Evolutionary conservation across 2,888 invertebrate species (phyloP).

Genomic region (Mythimna albipuncta): DNA sequence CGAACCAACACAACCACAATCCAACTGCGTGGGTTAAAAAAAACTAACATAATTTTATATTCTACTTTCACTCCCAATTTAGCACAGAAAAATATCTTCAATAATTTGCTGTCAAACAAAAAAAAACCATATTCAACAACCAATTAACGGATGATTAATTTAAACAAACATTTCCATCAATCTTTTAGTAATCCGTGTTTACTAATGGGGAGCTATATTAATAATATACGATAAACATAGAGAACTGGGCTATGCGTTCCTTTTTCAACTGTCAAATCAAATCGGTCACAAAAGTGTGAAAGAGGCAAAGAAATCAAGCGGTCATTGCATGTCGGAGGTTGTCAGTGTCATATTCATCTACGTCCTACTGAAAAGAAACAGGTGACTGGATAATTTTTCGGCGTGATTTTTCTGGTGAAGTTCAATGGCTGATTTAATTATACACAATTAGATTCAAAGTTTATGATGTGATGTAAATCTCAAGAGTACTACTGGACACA

Average conservation of each 20-base stretch:
- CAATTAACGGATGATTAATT: conserved; percentile 43
- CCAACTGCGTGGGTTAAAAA: conserved; percentile 3
- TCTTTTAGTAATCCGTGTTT: conserved; percentile 20
- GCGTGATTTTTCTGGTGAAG: no score
- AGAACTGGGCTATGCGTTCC: neutral
- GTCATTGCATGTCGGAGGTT: neutral
- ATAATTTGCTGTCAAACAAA: conserved; percentile 35
- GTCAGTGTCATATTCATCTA: neutral
- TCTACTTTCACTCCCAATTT: conserved; percentile 14
- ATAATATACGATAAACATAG: neutral
- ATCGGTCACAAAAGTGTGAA: neutral
- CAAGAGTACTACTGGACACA: no score
- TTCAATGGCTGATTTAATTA: no score
- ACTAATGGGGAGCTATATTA: neutral
- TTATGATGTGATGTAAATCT: no score
- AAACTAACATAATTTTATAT: conserved; percentile 20
- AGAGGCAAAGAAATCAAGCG: neutral
- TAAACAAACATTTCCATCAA: conserved; percentile 28
- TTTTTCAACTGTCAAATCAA: neutral
- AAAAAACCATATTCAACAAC: conserved; percentile 15
- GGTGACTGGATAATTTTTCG: no score
- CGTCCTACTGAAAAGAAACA: neutral
- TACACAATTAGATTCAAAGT: no score
- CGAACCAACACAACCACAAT: neutral
- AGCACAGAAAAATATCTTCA: conserved; percentile 28